A percentile compares a stretch with the other conserved stretches of the same genome.
Evolutionary conservation across 2,797 vertebrate genomes (phyloP).

Genomic region (Pangasius larnaudii): DNA sequence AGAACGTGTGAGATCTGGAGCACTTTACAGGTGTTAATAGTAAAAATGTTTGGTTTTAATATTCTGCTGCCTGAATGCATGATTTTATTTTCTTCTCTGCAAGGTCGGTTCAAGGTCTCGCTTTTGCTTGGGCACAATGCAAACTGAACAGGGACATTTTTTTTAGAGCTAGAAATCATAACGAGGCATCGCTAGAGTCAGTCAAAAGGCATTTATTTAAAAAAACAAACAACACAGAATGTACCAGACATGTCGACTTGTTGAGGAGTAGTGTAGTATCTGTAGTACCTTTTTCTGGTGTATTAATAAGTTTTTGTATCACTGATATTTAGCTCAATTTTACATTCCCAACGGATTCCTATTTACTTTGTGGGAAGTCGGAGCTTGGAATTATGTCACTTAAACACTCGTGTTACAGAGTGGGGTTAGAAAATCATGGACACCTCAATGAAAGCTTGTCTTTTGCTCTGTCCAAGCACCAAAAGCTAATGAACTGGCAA

Average conservation of each 20-base stretch:
- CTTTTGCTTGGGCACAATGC: background rate
- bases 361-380: background rate
- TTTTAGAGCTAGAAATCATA: background rate
- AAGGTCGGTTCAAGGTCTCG: background rate
- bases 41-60: slow-evolving; percentile 62
- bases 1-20: slow-evolving; percentile 28
- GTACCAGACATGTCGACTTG: background rate
- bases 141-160: background rate
- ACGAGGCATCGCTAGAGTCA: background rate
- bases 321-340: background rate
- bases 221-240: background rate
- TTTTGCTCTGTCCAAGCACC: background rate
- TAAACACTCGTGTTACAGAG: background rate
- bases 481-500: background rate
- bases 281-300: background rate
- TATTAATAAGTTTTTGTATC: background rate
- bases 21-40: slow-evolving; percentile 58
- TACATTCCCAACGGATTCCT: background rate
- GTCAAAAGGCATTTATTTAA: background rate
- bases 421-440: background rate
- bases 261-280: background rate
- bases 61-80: slow-evolving; percentile 2
- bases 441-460: background rate
- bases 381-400: background rate
- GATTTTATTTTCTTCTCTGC: slow-evolving; percentile 36